Evolutionary conservation across 1,140 invertebrate genomes (phyloP).

Genomic region (Caerostris extrusa): DNA sequence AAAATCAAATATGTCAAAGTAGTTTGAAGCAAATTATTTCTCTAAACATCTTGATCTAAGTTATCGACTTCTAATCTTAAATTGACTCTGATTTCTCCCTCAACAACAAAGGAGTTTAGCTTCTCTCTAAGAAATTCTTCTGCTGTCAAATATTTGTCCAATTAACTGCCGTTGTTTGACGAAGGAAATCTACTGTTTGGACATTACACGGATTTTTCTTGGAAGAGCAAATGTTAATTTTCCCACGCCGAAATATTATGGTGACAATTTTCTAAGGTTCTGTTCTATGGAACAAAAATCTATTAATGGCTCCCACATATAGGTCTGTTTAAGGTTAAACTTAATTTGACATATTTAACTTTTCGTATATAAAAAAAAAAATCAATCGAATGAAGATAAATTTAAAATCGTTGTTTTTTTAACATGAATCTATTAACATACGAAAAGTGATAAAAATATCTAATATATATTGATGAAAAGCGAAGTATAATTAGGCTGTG

Average conservation of each 20-base stretch:
- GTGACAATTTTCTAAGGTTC: background rate
- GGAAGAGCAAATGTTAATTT: conserved; percentile 45
- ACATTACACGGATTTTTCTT: conserved; percentile 43
- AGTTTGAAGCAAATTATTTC: background rate
- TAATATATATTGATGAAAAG: too few relatives aligned
- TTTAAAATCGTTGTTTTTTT: too few relatives aligned
- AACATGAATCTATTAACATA: too few relatives aligned
- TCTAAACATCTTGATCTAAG: background rate
- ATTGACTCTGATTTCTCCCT: conserved; percentile 3
- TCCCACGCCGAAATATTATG: conserved; percentile 38
- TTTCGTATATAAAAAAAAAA: too few relatives aligned
- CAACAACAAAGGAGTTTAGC: background rate
- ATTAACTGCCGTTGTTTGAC: conserved; percentile 52
- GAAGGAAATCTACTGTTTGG: conserved; percentile 53
- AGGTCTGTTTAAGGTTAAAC: background rate
- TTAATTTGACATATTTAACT: background rate
- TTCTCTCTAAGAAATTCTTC: conserved; percentile 20
- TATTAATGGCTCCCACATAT: background rate
- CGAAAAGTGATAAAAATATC: too few relatives aligned
- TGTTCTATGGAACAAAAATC: background rate
- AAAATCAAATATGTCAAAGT: background rate
- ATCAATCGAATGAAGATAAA: too few relatives aligned
- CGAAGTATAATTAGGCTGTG: too few relatives aligned
- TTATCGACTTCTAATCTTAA: background rate
- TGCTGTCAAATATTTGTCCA: conserved; percentile 49